Evolutionary conservation across 1,140 invertebrate genomes (phyloP), one percentile per base, ranked within the genome.

Genomic region (Drosophila nannoptera): DNA sequence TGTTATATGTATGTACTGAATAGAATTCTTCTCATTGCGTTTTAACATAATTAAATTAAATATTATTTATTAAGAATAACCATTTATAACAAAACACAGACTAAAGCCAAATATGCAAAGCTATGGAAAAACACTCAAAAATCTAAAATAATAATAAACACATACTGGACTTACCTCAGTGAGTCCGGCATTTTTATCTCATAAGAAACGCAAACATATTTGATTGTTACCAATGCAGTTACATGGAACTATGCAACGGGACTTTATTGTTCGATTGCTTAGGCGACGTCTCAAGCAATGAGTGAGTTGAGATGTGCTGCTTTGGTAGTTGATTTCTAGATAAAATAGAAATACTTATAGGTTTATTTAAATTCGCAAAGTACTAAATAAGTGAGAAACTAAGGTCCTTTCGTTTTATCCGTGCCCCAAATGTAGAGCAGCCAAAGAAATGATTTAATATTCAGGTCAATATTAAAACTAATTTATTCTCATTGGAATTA

Each of bases 151-250:
- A 31, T 31, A 16, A 22, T 65, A 53, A 49, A 67, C 36, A 52
- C 46, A 1, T 40, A 61, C 46, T 54, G 49, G 40, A 61, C 48
- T 8, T 40, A 48, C 56, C 45, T 55, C 40, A 33, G 31, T 31
- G 48, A 35, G 16, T 53, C 55, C 38, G 12, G 56, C 54, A 67
- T 67, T 67, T 66, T 36, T 67, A 67, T 60, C 56, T 52, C 31
- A 32, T 67, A 67, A 67, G 64, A n/a, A 66, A 66, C 55, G 36
- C 54, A 45, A 52, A 52, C 64, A 59, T 58, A 66, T 66, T 66
- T 4, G 60, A 66, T n/a, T 52, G 38, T 36, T 59, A 60, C 31
- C 14, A 43, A 66, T 40, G 4, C 11, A 64, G 52, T 64, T 56
- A 56, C 52, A 56, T 12, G 40, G 29, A 43, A 50, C 42, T 59